Base-by-base conservation (phyloP, 2,797 vertebrate species). In the Myripristis murdjan region DNA sequence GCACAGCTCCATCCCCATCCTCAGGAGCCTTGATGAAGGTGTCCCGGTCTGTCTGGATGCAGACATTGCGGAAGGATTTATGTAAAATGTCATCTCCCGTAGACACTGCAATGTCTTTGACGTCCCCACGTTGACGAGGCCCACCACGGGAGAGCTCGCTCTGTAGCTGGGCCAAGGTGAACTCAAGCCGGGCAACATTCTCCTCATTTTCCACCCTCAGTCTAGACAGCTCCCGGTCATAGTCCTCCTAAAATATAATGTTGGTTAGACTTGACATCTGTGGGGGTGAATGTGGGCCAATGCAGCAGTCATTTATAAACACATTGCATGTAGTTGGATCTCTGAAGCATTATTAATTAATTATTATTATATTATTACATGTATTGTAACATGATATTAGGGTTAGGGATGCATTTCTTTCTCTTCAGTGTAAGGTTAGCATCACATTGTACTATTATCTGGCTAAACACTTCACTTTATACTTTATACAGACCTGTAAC, bases 11-110 rank as follows among this genome's bases (percentile, higher is more conserved):
- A 2, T 80, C 87, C 59, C 94, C 95, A 6, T 93, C 92, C 65
- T 95, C 95, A 0, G 76, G 87, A 44, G 90, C 86, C 79, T 93
- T 96, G 72, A 97, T 88, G 77, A 98, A 97, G 0, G 95, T 96
- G 89, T 98, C 95, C 67, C 95, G 91, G 90, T 99, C 98, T 0
- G 97, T 99, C 89, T 99, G 98, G 84, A 98, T 89, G 86, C 90
- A 96, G 44, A 98, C 96, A 1, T 92, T 97, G 75, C 96, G 94
- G 87, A 95, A 96, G 0, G 93, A 86, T 81, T 95, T 96, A 58
- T 92, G 90, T 26, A 87, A 77, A 44, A 87, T 76, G 70, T 94
- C 90, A 9, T 98, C 96, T 9, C 91, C 92, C 0, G 97, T 98
- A 62, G 95, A 97, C 51, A 99, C 89, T 0, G 93, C 92, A 0